A percentile compares a stretch with the other conserved stretches of the same genome.
phyloP scores from a whole-genome alignment of 2,888 invertebrate species.

The Ochropacha duplaris region DNA sequence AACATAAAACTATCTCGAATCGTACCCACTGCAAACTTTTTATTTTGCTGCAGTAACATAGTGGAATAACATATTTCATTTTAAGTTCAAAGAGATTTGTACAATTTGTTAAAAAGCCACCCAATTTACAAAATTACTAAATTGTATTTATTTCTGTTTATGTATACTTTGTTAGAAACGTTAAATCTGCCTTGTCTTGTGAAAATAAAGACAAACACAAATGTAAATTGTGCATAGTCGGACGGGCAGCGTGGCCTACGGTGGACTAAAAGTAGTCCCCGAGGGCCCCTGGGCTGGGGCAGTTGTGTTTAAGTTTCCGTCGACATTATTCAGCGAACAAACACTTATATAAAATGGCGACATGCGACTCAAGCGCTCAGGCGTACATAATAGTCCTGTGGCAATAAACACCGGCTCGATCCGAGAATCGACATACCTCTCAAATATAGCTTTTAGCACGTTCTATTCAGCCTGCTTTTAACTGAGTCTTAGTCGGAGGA shows the following conservation, averaged over 20 bases:
- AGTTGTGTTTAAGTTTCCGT: not conserved
- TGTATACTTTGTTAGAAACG: too few species aligned
- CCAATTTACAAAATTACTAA: not conserved
- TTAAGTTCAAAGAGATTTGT: not conserved
- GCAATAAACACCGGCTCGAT: not conserved
- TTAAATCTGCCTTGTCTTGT: not conserved
- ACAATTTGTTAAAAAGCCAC: not conserved
- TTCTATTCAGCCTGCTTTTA: not conserved
- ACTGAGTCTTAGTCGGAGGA: too few species aligned
- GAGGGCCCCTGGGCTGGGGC: not conserved
- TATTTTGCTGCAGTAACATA: not conserved
- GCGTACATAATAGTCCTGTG: not conserved
- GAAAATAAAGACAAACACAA: not conserved
- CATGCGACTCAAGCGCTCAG: not conserved
- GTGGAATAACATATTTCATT: not conserved
- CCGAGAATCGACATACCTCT: not conserved
- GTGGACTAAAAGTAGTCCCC: not conserved
- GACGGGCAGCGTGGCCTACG: too few species aligned
- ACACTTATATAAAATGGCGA: not conserved
- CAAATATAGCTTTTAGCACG: not conserved
- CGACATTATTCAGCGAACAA: not conserved
- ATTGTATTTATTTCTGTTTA: too few species aligned
- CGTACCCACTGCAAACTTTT: not conserved
- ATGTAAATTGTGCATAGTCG: not conserved
- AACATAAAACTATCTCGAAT: not conserved